Conservation (phyloP, 2,888 invertebrate species). For the Caenorhabditis doughertyi region DNA sequence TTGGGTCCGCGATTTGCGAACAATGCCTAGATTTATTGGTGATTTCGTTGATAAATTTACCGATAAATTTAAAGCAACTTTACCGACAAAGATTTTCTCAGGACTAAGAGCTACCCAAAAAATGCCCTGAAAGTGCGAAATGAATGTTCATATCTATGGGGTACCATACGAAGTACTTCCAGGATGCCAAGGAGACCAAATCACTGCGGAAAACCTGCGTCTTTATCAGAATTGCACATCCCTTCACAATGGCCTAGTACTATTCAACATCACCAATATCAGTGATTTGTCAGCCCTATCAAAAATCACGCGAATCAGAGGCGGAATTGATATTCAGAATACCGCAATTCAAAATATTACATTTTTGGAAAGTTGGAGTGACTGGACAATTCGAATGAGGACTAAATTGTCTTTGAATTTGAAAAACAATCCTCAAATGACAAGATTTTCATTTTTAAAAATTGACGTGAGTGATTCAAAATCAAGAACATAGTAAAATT, state of each 20-base stretch:
- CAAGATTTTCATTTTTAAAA: neutral
- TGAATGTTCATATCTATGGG: too few relatives aligned
- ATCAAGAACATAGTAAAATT: too few relatives aligned
- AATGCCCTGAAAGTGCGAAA: too few relatives aligned
- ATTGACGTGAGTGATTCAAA: too few relatives aligned
- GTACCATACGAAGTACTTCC: neutral
- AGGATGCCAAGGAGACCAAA: constrained; percentile 13
- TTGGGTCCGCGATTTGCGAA: too few relatives aligned
- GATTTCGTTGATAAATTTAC: too few relatives aligned
- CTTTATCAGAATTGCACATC: neutral
- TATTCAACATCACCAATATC: neutral
- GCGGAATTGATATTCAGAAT: neutral
- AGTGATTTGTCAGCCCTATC: neutral
- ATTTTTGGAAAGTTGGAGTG: neutral
- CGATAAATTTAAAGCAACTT: too few relatives aligned
- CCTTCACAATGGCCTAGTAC: neutral
- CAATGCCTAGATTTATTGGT: too few relatives aligned
- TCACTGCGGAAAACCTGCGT: neutral
- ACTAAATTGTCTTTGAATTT: neutral
- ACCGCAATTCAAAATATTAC: neutral
- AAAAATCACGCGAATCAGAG: neutral
- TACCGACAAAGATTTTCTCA: too few relatives aligned
- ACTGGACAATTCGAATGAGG: neutral
- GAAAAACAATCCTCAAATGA: neutral
- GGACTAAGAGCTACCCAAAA: too few relatives aligned